phyloP scores from a whole-genome alignment of 2,888 invertebrate species.

The Crioceris asparagi region DNA sequence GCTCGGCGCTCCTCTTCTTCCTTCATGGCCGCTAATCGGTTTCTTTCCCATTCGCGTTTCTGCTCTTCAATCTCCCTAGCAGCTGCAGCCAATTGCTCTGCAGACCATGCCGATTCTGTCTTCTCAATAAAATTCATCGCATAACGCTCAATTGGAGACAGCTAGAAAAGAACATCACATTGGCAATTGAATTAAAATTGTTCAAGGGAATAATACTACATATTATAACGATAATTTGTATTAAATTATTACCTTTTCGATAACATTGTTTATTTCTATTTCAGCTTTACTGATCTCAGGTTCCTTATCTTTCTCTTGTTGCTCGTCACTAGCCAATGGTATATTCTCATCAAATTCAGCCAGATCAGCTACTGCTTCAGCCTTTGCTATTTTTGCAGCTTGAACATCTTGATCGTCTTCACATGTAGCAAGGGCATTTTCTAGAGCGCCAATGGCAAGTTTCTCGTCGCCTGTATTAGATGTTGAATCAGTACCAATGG shows the following conservation, averaged over 20 bases:
- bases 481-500: too few species aligned
- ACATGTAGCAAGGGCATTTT: constrained; percentile 77
- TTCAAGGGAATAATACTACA: too few species aligned
- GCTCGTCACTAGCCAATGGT: constrained; percentile 67
- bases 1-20: constrained; percentile 55
- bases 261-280: constrained; percentile 57
- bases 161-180: constrained; percentile 48
- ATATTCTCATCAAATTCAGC: constrained; percentile 94
- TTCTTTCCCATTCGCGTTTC: constrained; percentile 81
- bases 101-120: constrained; percentile 66
- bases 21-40: constrained; percentile 59
- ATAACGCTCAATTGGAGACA: constrained; percentile 89
- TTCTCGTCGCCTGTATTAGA: constrained; percentile 42
- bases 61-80: constrained; percentile 79
- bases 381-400: constrained; percentile 80
- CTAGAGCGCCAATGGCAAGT: constrained; percentile 54
- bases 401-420: constrained; percentile 93
- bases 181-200: too few species aligned
- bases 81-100: constrained; percentile 78
- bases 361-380: constrained; percentile 80
- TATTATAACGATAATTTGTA: too few species aligned
- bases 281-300: constrained; percentile 61
- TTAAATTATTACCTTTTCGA: constrained; percentile 53
- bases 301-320: constrained; percentile 42
- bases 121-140: constrained; percentile 89